Evolutionary conservation across 2,113 vertebrate genomes (phyloP).

Genomic region (Nothoprocta pentlandii): DNA sequence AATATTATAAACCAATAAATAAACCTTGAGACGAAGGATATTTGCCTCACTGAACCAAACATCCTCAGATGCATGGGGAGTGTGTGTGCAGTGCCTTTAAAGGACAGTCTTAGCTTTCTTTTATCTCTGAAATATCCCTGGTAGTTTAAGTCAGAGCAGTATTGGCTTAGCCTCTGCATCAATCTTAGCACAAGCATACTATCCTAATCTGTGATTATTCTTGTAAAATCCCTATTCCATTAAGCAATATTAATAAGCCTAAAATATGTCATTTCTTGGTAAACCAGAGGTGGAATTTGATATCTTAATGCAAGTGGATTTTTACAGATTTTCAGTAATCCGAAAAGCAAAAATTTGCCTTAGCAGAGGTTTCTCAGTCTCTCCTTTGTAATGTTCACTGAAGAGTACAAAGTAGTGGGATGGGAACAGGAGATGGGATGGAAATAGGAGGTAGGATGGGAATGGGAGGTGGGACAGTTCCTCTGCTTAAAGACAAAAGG

Average conservation of each 20-base stretch:
- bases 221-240: neutral
- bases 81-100: neutral
- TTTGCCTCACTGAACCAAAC: neutral
- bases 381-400: neutral
- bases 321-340: neutral
- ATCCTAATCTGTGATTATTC: constrained; percentile 6
- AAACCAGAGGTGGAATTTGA: neutral
- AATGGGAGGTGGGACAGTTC: neutral
- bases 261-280: neutral
- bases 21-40: constrained; percentile 43
- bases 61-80: neutral
- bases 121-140: neutral
- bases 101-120: neutral
- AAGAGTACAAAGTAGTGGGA: accelerated
- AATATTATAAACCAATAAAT: constrained; percentile 56
- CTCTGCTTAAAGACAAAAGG: neutral
- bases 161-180: neutral
- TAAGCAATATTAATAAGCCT: neutral
- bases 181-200: neutral
- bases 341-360: neutral
- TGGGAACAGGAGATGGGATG: too few species aligned
- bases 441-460: neutral
- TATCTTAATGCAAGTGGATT: neutral
- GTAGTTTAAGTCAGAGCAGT: constrained; percentile 13
- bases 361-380: neutral